Conservation (phyloP, 2,797 vertebrate genomes). For the Karalla daura region DNA sequence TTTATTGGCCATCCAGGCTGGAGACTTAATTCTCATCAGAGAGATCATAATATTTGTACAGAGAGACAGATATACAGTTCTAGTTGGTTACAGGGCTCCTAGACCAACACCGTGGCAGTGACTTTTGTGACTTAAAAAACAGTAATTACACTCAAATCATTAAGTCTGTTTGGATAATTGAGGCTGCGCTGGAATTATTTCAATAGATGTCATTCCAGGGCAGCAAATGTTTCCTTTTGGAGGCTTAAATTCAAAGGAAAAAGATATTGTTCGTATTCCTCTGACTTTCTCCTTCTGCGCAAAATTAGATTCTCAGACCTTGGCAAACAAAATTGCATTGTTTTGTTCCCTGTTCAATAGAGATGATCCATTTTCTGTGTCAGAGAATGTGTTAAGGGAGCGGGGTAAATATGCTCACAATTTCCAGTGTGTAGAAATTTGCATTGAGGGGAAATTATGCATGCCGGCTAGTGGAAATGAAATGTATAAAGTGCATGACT, state of each 20-base stretch:
- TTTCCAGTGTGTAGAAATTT: constrained; percentile 82
- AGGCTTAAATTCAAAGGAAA: constrained; percentile 55
- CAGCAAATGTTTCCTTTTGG: constrained; percentile 28
- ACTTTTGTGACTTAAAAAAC: constrained; percentile 75
- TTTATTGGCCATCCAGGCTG: constrained; percentile 92
- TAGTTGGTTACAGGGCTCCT: constrained; percentile 58
- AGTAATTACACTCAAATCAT: constrained; percentile 68
- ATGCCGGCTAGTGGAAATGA: constrained; percentile 84
- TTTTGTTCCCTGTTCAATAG: constrained; percentile 74
- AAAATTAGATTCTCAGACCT: constrained; percentile 78
- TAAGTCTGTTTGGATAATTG: constrained; percentile 65
- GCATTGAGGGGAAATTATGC: constrained; percentile 86
- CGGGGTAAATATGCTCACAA: constrained; percentile 80
- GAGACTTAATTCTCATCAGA: constrained; percentile 89
- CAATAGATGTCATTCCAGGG: constrained; percentile 31
- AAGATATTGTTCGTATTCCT: constrained; percentile 62
- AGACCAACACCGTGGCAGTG: constrained; percentile 64
- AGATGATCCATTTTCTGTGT: constrained; percentile 83
- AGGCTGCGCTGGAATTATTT: constrained; percentile 57
- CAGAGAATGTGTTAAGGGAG: constrained; percentile 74
- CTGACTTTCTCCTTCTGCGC: constrained; percentile 61
- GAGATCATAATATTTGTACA: constrained; percentile 89
- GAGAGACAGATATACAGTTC: constrained; percentile 72
- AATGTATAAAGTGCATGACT: constrained; percentile 88
- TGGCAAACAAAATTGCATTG: constrained; percentile 77